These are phyloP conservation scores for Eledone cirrhosa DNA, from an alignment of 2,888 invertebrate genomes.

Conservation along the genomic window DNA sequence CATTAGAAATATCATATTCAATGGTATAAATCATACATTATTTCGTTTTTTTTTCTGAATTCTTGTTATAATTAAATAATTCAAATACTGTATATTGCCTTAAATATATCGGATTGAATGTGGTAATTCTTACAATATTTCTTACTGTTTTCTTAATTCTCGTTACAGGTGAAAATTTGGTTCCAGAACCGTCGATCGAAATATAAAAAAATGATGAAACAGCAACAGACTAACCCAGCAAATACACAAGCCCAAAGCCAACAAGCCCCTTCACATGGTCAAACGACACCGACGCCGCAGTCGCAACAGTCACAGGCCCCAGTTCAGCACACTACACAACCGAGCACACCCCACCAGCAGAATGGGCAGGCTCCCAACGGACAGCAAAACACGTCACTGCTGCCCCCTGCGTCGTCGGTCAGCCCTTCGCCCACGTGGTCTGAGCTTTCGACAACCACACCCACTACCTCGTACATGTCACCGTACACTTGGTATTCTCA, in stretches of 20 bases:
- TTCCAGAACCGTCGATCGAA: slow-evolving; percentile 55
- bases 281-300: slow-evolving; percentile 26
- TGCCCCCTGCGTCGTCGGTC: slow-evolving; percentile 48
- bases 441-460: slow-evolving; percentile 43
- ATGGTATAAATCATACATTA: too few species aligned
- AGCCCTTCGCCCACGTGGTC: slow-evolving; percentile 52
- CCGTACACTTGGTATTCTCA: slow-evolving; percentile 53
- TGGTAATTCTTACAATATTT: too few species aligned
- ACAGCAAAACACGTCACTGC: slow-evolving; percentile 41
- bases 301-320: slow-evolving; percentile 39
- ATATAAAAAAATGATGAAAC: slow-evolving; percentile 56
- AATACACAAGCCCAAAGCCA: slow-evolving; percentile 33
- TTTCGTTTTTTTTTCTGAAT: too few species aligned
- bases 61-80: too few species aligned
- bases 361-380: slow-evolving; percentile 37
- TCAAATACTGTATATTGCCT: too few species aligned
- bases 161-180: slow-evolving; percentile 55
- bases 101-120: not conserved
- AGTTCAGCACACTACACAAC: slow-evolving; percentile 45
- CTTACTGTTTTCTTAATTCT: not conserved
- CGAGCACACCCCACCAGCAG: slow-evolving; percentile 38
- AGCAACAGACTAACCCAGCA: slow-evolving; percentile 39
- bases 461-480: slow-evolving; percentile 48
- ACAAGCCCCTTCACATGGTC: slow-evolving; percentile 31
- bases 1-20: not conserved